Conservation (phyloP, 2,113 vertebrate species). For the Cacatua alba region DNA sequence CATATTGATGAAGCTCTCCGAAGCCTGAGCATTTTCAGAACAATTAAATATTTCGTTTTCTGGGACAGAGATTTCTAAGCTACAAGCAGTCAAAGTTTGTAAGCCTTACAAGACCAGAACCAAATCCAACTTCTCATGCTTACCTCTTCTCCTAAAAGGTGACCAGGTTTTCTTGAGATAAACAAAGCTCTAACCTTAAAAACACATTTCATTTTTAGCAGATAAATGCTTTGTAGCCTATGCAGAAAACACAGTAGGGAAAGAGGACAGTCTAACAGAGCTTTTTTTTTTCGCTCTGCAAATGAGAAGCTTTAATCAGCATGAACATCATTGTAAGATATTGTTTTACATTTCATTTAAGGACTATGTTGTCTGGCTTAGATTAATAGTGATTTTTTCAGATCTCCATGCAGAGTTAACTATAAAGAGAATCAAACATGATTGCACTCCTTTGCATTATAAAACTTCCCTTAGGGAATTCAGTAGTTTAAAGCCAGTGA, state of each 20-base stretch:
- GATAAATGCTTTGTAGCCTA: not conserved
- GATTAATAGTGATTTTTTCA: conserved; percentile 13
- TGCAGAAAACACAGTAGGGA: not conserved
- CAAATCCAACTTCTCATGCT: not conserved
- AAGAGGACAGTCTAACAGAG: not conserved
- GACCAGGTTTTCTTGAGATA: not conserved
- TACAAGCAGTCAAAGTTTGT: not conserved
- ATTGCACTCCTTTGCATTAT: conserved; percentile 28
- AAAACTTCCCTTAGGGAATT: conserved; percentile 28
- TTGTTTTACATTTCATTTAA: conserved; percentile 31
- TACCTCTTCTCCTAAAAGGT: not conserved
- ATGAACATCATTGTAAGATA: not conserved
- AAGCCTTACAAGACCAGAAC: not conserved
- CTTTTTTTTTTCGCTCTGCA: not conserved
- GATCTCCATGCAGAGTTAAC: not conserved
- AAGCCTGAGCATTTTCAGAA: not conserved
- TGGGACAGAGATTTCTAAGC: not conserved
- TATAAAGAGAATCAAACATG: conserved; percentile 19
- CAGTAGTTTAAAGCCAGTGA: conserved; percentile 37
- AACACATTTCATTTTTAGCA: not conserved
- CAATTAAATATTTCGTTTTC: not conserved
- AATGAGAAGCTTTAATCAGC: not conserved
- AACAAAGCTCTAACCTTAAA: not conserved
- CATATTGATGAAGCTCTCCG: not conserved
- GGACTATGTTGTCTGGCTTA: not conserved